These are phyloP conservation scores for Gephyroberyx darwinii DNA, from an alignment of 2,797 vertebrate genomes.

Conservation along the genomic window DNA sequence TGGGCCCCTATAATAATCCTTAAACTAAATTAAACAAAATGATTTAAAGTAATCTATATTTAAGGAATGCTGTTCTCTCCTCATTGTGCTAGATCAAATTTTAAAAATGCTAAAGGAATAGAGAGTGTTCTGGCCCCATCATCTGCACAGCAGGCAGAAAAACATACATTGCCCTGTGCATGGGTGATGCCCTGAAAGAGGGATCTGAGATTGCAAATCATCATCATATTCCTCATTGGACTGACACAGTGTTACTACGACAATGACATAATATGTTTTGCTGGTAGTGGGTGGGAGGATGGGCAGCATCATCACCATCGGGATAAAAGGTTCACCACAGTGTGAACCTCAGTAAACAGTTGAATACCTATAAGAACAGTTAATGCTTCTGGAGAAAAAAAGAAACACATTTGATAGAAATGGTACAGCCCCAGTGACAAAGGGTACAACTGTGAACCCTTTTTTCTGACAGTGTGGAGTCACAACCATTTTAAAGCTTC, in stretches of 20 bases:
- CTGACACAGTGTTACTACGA: constrained; percentile 47
- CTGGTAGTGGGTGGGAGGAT: constrained; percentile 7
- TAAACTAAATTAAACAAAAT: neutral
- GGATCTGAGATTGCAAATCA: constrained; percentile 45
- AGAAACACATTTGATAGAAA: neutral
- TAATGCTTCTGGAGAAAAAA: neutral
- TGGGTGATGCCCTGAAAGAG: constrained; percentile 46
- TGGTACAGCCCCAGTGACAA: neutral
- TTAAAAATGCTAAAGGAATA: neutral
- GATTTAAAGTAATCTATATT: neutral
- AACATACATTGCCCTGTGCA: constrained; percentile 23
- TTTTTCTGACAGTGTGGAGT: constrained; percentile 1
- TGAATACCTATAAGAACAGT: neutral
- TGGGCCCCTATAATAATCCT: neutral
- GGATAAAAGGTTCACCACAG: constrained; percentile 10
- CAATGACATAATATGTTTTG: constrained; percentile 51
- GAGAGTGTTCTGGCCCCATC: constrained; percentile 30
- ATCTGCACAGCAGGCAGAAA: constrained; percentile 23
- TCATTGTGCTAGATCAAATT: neutral
- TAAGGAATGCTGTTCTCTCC: neutral
- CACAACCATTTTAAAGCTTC: constrained; percentile 49
- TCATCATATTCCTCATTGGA: constrained; percentile 44
- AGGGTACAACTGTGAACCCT: neutral
- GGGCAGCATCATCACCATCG: constrained; percentile 21
- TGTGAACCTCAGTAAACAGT: neutral